A percentile compares a stretch with the other conserved stretches of the same genome.
Evolutionary conservation across 2,797 vertebrate genomes (phyloP).

Genomic region (Cossypha niveicapilla): DNA sequence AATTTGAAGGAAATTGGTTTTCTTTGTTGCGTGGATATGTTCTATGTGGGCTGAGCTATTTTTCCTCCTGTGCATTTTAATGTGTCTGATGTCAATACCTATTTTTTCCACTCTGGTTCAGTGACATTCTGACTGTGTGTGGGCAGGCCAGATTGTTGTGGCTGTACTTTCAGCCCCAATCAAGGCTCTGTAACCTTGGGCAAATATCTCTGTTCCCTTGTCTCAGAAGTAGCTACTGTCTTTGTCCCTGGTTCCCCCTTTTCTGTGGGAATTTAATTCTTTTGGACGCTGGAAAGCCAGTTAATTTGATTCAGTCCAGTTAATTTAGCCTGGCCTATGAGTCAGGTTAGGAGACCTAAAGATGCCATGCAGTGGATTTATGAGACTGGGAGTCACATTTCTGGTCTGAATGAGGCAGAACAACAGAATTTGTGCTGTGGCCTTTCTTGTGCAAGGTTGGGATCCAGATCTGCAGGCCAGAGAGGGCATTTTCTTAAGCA

Average conservation of each 20-base stretch:
- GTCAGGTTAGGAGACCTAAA: background rate
- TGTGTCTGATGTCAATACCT: constrained; percentile 3
- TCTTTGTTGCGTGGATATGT: background rate
- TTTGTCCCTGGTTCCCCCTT: background rate
- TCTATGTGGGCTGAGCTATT: background rate
- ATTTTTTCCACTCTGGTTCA: background rate
- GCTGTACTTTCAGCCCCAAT: background rate
- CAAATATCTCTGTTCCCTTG: background rate
- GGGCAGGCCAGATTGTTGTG: background rate
- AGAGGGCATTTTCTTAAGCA: background rate
- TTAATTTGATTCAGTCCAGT: background rate
- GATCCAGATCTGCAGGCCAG: background rate
- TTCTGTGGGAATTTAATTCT: background rate
- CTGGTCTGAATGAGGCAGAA: background rate
- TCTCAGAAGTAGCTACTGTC: background rate
- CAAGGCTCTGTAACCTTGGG: background rate
- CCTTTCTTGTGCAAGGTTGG: background rate
- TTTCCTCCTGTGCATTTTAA: background rate
- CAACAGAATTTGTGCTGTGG: background rate
- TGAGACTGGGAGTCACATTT: background rate
- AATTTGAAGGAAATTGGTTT: background rate
- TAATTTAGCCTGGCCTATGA: background rate
- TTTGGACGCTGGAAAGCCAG: background rate
- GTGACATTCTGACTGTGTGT: background rate
- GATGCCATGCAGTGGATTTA: background rate